Conservation (phyloP, 2,113 vertebrate genomes). For the Noctilio leporinus region DNA sequence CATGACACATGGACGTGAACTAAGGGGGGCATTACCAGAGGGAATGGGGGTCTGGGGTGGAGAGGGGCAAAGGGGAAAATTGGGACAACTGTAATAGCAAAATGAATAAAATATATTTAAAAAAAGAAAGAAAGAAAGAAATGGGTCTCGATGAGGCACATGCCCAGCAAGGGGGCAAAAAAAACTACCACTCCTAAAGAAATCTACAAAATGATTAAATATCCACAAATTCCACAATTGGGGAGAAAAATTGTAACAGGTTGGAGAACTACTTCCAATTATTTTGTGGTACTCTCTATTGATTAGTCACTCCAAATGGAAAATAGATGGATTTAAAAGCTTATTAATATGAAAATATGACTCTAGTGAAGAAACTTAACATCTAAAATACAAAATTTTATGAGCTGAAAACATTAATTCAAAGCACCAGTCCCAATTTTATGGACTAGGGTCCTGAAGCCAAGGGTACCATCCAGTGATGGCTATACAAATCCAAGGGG, state of each 20-base stretch:
- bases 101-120: too few species aligned
- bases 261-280: neutral
- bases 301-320: neutral
- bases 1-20: too few species aligned
- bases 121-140: too few species aligned
- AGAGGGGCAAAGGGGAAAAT: too few species aligned
- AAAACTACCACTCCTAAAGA: neutral
- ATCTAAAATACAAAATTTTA: neutral
- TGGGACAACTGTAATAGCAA: too few species aligned
- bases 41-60: too few species aligned
- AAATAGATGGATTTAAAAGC: neutral
- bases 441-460: neutral
- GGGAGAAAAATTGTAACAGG: neutral
- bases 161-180: too few species aligned
- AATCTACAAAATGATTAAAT: neutral
- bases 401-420: neutral
- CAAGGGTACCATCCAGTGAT: neutral
- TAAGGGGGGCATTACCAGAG: too few species aligned
- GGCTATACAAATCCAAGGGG: accelerated
- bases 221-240: neutral
- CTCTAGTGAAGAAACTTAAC: neutral
- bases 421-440: neutral
- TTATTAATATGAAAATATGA: neutral
- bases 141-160: too few species aligned
- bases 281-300: neutral